Conservation (phyloP, 2,888 invertebrate genomes). For the Lasioglossum zephyrum region DNA sequence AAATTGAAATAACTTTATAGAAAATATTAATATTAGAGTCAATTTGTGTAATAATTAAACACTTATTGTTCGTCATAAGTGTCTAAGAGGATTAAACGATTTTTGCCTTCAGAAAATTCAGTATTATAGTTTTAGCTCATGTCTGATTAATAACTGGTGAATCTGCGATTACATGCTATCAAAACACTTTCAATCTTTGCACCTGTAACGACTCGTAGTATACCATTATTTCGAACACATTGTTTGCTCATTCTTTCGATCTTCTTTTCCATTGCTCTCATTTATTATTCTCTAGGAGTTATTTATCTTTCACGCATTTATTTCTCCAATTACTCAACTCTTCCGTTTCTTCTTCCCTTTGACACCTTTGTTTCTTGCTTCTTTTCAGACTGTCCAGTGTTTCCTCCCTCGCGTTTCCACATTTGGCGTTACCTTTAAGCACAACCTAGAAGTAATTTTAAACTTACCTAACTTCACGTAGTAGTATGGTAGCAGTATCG, state of each 20-base stretch:
- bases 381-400: neutral
- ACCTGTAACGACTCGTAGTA: neutral
- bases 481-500: neutral
- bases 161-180: neutral
- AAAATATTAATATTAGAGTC: too few species aligned
- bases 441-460: neutral
- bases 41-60: too few species aligned
- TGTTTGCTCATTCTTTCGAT: neutral
- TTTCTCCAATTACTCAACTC: slow-evolving; percentile 1
- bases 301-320: neutral
- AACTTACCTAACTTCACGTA: neutral
- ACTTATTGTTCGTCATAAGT: too few species aligned
- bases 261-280: neutral
- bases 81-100: too few species aligned
- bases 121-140: too few species aligned
- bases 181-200: neutral
- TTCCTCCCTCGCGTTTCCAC: neutral
- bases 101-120: too few species aligned
- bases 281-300: neutral
- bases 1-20: too few species aligned
- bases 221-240: neutral
- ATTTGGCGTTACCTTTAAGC: neutral
- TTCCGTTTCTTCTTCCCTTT: neutral
- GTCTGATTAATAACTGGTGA: too few species aligned
- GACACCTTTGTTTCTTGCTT: neutral